Conservation (phyloP, 2,888 invertebrate species). For the Conchocele bisecta region DNA sequence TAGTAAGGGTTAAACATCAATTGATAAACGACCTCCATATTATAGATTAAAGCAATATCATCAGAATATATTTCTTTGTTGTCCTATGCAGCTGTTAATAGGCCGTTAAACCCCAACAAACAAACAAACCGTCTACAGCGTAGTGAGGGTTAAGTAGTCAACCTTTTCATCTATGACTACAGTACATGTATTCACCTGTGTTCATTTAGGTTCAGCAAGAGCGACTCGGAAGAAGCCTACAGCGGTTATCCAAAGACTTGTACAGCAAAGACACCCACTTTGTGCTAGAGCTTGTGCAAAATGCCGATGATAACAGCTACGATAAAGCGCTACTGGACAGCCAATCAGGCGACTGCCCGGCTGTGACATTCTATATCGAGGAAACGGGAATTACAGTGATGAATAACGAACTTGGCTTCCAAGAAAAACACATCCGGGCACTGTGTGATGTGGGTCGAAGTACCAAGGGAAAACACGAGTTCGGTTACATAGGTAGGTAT, state of each 20-base stretch:
- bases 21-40: no score
- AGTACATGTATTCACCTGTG: no score
- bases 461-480: slow-evolving; percentile 81
- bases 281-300: slow-evolving; percentile 82
- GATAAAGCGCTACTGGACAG: slow-evolving; percentile 58
- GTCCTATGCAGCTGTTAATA: no score
- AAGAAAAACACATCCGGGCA: slow-evolving; percentile 78
- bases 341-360: slow-evolving; percentile 60
- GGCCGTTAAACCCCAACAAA: no score
- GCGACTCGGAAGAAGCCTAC: slow-evolving; percentile 80
- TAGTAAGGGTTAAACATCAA: no score
- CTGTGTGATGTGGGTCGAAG: slow-evolving; percentile 83
- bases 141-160: no score
- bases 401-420: slow-evolving; percentile 82
- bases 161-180: no score
- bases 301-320: slow-evolving; percentile 83
- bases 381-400: slow-evolving; percentile 70
- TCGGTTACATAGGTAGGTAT: slow-evolving; percentile 82
- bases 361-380: slow-evolving; percentile 75
- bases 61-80: no score
- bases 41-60: no score
- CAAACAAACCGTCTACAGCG: no score
- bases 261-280: slow-evolving; percentile 82
- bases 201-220: slow-evolving; percentile 77
- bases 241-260: slow-evolving; percentile 76